These are phyloP conservation scores for Scotopteryx bipunctaria DNA, from an alignment of 2,888 invertebrate genomes.

Conservation along the genomic window DNA sequence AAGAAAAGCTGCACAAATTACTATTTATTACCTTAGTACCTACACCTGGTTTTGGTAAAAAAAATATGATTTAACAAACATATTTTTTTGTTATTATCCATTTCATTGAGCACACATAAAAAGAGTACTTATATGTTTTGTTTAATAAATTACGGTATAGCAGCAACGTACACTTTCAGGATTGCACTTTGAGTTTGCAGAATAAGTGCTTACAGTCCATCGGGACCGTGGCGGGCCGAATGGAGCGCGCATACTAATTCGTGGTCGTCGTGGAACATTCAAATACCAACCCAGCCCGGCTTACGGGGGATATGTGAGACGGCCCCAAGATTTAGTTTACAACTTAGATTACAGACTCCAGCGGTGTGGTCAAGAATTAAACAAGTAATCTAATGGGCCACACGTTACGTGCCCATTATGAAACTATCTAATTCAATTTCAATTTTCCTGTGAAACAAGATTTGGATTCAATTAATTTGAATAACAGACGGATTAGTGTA, in stretches of 20 bases:
- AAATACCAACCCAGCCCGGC: slow-evolving; percentile 72
- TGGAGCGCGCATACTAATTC: slow-evolving; percentile 81
- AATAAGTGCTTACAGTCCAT: slow-evolving; percentile 68
- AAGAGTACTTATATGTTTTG: no score
- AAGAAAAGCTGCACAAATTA: no score
- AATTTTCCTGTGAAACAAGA: slow-evolving; percentile 46
- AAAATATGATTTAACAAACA: no score
- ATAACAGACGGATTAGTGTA: slow-evolving; percentile 16
- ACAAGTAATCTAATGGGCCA: slow-evolving; percentile 71
- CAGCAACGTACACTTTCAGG: not conserved
- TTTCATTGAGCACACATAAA: no score
- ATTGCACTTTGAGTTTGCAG: slow-evolving; percentile 37
- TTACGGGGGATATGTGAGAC: slow-evolving; percentile 80
- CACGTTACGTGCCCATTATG: slow-evolving; percentile 57
- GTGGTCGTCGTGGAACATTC: slow-evolving; percentile 75
- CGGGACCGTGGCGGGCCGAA: slow-evolving; percentile 65
- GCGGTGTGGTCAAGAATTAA: slow-evolving; percentile 80
- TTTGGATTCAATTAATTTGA: slow-evolving; percentile 43
- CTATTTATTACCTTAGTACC: no score
- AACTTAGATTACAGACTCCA: slow-evolving; percentile 74
- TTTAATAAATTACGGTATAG: not conserved
- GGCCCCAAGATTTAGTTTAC: slow-evolving; percentile 80
- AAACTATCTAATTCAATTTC: slow-evolving; percentile 58
- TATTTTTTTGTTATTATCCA: no score
- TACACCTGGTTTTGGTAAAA: no score